A percentile compares a stretch with the other conserved stretches of the same genome.
Conservation (phyloP, 2,113 vertebrate genomes). For the Microcebus jonahi region DNA sequence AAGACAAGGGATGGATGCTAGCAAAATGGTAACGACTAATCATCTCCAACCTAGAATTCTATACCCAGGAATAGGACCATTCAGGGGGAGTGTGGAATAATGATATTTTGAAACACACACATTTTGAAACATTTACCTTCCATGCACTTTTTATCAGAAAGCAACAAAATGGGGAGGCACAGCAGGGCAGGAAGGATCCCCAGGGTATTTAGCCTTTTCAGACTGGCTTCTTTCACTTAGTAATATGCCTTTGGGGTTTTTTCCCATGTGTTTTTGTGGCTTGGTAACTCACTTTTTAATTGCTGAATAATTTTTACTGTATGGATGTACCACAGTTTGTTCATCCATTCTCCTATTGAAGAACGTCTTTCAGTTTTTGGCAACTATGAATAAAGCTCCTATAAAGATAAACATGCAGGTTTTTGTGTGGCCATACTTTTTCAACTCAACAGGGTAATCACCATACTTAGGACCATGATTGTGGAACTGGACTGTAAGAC, state of each 20-base stretch:
- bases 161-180: neutral
- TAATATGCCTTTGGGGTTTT: neutral
- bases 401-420: neutral
- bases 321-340: neutral
- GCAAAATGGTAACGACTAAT: neutral
- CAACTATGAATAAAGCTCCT: neutral
- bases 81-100: neutral
- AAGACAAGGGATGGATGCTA: neutral
- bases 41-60: neutral
- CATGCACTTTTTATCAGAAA: neutral
- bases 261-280: neutral
- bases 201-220: neutral
- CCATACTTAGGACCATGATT: neutral
- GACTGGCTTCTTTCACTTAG: neutral
- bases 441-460: neutral
- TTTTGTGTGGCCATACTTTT: neutral
- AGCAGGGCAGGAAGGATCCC: neutral
- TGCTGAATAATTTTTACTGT: neutral
- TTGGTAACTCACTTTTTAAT: neutral
- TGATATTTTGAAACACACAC: neutral
- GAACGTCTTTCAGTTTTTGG: neutral
- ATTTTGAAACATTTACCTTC: neutral
- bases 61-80: neutral
- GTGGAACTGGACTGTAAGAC: neutral
- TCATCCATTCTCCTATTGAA: neutral